phyloP scores from a whole-genome alignment of 2,113 vertebrate genomes.

The Chaetodon trifascialis region DNA sequence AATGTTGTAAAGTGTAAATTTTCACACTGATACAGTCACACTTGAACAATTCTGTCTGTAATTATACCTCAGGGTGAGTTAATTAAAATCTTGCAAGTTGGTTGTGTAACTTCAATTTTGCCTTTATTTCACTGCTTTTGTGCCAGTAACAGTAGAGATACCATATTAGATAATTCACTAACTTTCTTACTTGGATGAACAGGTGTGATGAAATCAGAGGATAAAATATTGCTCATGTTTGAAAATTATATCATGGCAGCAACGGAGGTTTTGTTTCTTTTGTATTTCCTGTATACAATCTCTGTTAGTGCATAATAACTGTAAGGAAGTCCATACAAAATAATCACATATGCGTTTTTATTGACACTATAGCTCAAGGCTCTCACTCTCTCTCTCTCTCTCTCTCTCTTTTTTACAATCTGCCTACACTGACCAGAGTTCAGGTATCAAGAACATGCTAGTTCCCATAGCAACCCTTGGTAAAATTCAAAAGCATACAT shows the following conservation, averaged over 20 bases:
- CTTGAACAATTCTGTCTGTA: conserved; percentile 31
- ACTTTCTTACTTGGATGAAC: not conserved
- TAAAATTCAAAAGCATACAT: conserved; percentile 60
- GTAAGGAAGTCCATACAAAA: not conserved
- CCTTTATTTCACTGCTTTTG: conserved; percentile 7
- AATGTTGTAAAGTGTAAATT: conserved; percentile 29
- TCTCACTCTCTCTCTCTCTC: not conserved
- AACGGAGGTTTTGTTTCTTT: not conserved
- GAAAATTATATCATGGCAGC: not conserved
- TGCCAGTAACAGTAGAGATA: not conserved
- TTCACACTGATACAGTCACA: conserved; percentile 47
- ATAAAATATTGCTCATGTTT: not conserved
- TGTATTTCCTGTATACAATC: not conserved
- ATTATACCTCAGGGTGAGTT: conserved; percentile 33
- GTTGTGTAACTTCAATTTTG: conserved; percentile 33
- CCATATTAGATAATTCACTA: not conserved
- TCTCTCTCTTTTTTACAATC: not conserved
- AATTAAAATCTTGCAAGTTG: conserved; percentile 40
- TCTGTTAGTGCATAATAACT: not conserved
- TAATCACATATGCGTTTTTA: not conserved
- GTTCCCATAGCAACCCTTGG: conserved; percentile 70
- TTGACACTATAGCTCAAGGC: conserved; percentile 30
- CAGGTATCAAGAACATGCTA: conserved; percentile 48
- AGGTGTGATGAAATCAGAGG: not conserved
- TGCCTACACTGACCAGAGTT: conserved; percentile 31